Base-by-base conservation (phyloP, 2,797 vertebrate genomes). In the Anisognathus igniventris region DNA sequence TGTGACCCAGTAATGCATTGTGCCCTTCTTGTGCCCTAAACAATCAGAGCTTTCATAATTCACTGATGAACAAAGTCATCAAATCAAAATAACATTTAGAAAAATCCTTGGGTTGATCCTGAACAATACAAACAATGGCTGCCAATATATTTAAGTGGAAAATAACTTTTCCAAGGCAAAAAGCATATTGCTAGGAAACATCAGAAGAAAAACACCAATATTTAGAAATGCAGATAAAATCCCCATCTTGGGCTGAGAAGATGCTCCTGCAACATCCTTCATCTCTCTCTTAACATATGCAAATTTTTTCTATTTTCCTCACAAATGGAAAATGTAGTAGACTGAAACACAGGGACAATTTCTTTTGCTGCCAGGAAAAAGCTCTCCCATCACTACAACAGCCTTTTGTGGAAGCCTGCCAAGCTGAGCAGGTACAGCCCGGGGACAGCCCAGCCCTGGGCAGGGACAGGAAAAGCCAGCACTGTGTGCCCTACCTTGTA, bases 11-110 rank as follows among this genome's bases (percentile, higher is more conserved):
- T 45, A 74, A 72, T n/a, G 83, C 20, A 75, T 51, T 89, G 47
- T 71, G 90, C 86, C 94, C 94, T 94, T 89, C 95, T 77, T 50
- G 93, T 80, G 89, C 91, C 28, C 51, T 67, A 89, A 96, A 96
- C 96, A 97, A 94, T 90, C 92, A 80, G 58, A 91, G 95, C 84
- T 91, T 97, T 95, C 95, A 95, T 96, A 97, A 97, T 92, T 96
- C 97, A 77, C 92, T 60, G 85, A 96, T n/a, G 85, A 95, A 96
- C 78, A 82, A 94, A 97, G 88, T 95, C 96, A 94, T 86, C 96
- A 89, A 94, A 97, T 86, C 90, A 93, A 97, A 97, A 97, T 76
- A 96, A 96, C 92, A 88, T 92, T 95, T 47, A 78, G 94, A 94
- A 97, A 96, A 94, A 97, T 57, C 86, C 93, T 89, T 80, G 85